Percentiles rank a stretch among this genome's conserved stretches.
phyloP scores from a whole-genome alignment of 2,888 invertebrate genomes.

The Amphiduros pacificus region DNA sequence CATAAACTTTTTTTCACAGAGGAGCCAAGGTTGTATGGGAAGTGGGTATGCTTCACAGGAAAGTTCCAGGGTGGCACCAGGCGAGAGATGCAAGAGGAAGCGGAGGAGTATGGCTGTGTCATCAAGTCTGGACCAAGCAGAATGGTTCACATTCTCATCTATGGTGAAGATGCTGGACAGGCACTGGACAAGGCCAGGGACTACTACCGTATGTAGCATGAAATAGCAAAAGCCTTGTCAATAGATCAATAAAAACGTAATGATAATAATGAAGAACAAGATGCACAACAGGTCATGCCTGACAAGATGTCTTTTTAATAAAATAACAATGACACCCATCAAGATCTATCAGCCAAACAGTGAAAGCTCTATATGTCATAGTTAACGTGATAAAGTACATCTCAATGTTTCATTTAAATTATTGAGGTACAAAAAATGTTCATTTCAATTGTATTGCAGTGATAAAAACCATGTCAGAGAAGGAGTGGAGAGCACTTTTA shows the following conservation, averaged over 20 bases:
- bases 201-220: too few species aligned
- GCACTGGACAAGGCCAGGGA: not conserved
- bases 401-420: too few species aligned
- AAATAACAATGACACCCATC: too few species aligned
- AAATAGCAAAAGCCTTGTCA: too few species aligned
- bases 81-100: not conserved
- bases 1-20: not conserved
- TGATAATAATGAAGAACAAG: not conserved
- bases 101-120: conserved; percentile 7
- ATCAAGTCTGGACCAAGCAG: conserved; percentile 1
- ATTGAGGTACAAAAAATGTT: too few species aligned
- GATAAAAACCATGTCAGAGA: not conserved
- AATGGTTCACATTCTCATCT: conserved; percentile 2
- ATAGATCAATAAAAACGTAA: too few species aligned
- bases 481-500: conserved; percentile 2
- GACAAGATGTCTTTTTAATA: not conserved
- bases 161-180: conserved; percentile 1
- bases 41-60: conserved; percentile 11
- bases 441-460: not conserved
- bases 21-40: not conserved
- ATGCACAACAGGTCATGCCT: not conserved
- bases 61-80: not conserved
- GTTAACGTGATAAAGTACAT: too few species aligned
- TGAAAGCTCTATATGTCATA: too few species aligned
- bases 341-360: too few species aligned